Base-by-base conservation (phyloP, 2,113 vertebrate species). In the Sterna hirundo region DNA sequence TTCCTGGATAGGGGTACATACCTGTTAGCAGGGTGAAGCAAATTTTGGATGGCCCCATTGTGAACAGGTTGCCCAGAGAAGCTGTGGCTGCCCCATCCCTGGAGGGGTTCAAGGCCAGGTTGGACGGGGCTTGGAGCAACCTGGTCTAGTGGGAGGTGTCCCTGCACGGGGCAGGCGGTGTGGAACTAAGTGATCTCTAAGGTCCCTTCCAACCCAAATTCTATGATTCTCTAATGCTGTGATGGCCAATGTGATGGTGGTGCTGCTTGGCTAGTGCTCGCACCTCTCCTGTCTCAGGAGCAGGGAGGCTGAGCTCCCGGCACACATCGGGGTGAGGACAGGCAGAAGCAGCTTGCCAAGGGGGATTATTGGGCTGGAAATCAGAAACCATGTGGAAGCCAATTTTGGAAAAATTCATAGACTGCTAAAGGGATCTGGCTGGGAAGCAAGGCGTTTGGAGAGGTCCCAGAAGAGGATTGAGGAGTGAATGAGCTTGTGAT, bases 321-420 rank as follows among this genome's bases (percentile, higher is more conserved):
- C 15, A 25, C 36, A 15, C 1, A 1, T 3, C 2, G 3, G 13
- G 40, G 20, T 2, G 1, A 70, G 52, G 27, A 38, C 26, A 25
- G 61, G 11, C 47, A 49, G 77, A 60, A 82, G 49, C 65, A 91
- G 29, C n/a, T 64, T 29, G 22, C 38, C 71, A 15, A 89, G 32
- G 16, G 32, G 13, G 8, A 8, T 83, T 16, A 8, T 15, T 40
- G 49, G 21, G 32, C 23, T 87, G 62, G 65, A 74, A 88, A 76
- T 54, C n/a, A 77, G 66, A 78, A 87, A 74, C 21, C 40, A 7
- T 0, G 5, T 22, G 34, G 75, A 87, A 74, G 9, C 15, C 2
- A 22, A 40, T 29, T 49, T 26, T 75, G 57, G n/a, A 54, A 83
- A 71, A 83, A 89, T 10, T 57, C n/a, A 10, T 42, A 51, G 38